Evolutionary conservation across 1,140 invertebrate species (phyloP), one percentile per base, ranked within the genome.

Genomic region (Drosophila truncata): DNA sequence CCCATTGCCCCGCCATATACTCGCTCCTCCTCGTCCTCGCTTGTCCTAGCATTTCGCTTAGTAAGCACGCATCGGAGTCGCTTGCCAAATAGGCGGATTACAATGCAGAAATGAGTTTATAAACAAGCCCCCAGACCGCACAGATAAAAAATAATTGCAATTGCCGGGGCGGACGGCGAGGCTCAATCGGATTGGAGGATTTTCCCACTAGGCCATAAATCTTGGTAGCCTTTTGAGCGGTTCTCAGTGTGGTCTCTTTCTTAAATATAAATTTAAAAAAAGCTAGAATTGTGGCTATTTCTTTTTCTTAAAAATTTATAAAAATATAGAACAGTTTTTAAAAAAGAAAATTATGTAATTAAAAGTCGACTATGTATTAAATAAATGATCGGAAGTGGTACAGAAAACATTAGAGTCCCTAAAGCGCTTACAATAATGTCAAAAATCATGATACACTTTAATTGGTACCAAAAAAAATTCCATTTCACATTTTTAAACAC

Each of bases 141-240:
- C 73, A 88, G 80, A 88, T 88, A 88, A 88, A 88, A 88, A 88
- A 88, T 88, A 88, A 88, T 88, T 90, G 78, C 77, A 69, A 81
- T 90, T 90, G 85, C 80, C 78, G 67, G 49, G 60, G 46, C 25
- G 42, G 66, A 47, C 46, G 23, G 18, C 49, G 25, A 57, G 25
- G 29, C 47, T 27, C 41, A 29, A 75, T 49, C 47, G 31, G 62
- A 70, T 67, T 70, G 29, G 37, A 52, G 47, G 25, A 67, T 67
- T 46, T 46, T 25, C 62, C 25, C 35, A 31, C 16, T 31, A 10
- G 50, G 16, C 62, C 41, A 54, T 70, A 67, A 70, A 52, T 70
- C 66, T 54, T 18, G 25, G 18, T 2, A 16, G 16, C 20, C 23
- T 10, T 39, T 70, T 27, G 18, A 44, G 29, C 9, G 18, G 31